These are phyloP conservation scores for Hyperoodon ampullatus DNA, from an alignment of 2,113 vertebrate species.

Conservation along the genomic window DNA sequence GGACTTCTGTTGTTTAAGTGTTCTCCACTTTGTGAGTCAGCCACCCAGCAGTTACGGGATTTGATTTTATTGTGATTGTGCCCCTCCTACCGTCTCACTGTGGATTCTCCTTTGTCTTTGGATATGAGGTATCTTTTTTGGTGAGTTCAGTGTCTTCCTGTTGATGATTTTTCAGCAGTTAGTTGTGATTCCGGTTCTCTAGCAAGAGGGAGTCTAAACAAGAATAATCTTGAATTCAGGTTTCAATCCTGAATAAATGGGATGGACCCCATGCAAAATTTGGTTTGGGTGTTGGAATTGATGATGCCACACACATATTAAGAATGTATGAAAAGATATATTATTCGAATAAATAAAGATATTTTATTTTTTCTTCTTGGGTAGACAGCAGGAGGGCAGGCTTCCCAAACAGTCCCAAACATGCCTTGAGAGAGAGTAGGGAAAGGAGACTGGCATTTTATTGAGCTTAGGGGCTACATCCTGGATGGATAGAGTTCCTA, in stretches of 20 bases:
- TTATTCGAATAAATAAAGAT: not conserved
- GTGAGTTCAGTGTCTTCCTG: too few relatives aligned
- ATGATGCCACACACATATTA: not conserved
- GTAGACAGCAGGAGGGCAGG: not conserved
- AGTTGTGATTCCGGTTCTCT: too few relatives aligned
- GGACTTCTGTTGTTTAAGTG: too few relatives aligned
- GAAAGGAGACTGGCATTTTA: not conserved
- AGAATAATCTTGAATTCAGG: not conserved
- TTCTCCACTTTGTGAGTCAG: too few relatives aligned
- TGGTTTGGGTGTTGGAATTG: not conserved
- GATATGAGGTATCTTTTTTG: too few relatives aligned
- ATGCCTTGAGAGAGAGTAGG: not conserved
- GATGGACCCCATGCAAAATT: not conserved
- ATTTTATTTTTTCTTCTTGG: not conserved
- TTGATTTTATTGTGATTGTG: too few relatives aligned
- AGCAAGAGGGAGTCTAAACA: not conserved
- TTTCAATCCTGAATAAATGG: not conserved
- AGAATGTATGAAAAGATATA: not conserved
- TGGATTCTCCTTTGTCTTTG: too few relatives aligned
- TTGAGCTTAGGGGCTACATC: not conserved
- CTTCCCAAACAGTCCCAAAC: not conserved
- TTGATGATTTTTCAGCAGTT: too few relatives aligned
- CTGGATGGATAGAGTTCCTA: not conserved
- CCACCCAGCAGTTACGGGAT: too few relatives aligned
- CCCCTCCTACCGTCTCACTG: too few relatives aligned